Evolutionary conservation across 2,113 vertebrate genomes (phyloP).

Genomic region (Bufo gargarizans): DNA sequence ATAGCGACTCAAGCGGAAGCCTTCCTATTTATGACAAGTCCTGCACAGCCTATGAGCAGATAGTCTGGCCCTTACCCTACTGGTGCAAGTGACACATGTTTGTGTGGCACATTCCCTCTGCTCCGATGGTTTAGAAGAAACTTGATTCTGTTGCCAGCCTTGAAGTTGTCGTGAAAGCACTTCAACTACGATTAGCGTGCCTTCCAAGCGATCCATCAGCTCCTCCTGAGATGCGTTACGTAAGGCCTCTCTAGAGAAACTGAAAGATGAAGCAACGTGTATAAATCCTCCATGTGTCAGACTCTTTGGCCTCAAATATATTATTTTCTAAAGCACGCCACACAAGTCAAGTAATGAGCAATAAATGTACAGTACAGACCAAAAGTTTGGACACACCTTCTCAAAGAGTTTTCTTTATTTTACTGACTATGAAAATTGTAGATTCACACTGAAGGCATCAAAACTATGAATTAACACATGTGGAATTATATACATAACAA

Average conservation of each 20-base stretch:
- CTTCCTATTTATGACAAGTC: neutral
- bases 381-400: too few species aligned
- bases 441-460: too few species aligned
- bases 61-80: conserved; percentile 71
- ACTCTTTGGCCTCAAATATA: too few species aligned
- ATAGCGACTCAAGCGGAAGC: too few species aligned
- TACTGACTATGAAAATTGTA: too few species aligned
- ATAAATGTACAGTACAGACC: too few species aligned
- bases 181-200: conserved; percentile 85
- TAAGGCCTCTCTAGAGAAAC: conserved; percentile 77
- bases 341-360: too few species aligned
- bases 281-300: neutral
- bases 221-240: conserved; percentile 75
- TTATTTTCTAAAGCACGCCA: too few species aligned
- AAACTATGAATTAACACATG: too few species aligned
- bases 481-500: too few species aligned
- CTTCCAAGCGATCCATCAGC: conserved; percentile 83
- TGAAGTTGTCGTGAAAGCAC: conserved; percentile 82
- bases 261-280: conserved; percentile 60
- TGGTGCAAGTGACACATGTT: conserved; percentile 75
- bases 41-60: neutral
- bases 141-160: conserved; percentile 63
- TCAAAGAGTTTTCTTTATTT: too few species aligned
- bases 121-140: conserved; percentile 66
- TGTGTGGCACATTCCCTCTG: conserved; percentile 78